Conservation (phyloP, 2,797 vertebrate genomes). For the Tiaroga cobitis region DNA sequence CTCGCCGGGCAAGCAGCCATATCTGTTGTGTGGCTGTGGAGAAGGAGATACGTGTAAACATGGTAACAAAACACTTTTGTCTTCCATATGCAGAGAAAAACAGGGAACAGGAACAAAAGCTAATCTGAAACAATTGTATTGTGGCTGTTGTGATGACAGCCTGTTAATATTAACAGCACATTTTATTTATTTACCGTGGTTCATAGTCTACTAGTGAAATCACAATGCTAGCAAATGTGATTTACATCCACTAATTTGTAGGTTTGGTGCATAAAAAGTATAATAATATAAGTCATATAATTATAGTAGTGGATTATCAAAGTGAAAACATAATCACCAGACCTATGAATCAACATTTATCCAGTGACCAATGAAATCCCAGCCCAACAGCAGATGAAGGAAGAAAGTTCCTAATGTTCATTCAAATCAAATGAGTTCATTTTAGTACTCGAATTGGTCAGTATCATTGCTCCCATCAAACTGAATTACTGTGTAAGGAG, state of each 20-base stretch:
- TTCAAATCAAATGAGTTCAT: not conserved
- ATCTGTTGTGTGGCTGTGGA: constrained; percentile 48
- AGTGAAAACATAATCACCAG: not conserved
- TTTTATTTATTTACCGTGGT: not conserved
- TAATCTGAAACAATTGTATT: constrained; percentile 15
- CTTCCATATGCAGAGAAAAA: constrained; percentile 32
- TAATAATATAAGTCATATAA: not conserved
- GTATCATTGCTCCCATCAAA: not conserved
- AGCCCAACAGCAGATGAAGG: not conserved
- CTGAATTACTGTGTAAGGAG: not conserved
- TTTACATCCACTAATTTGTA: not conserved
- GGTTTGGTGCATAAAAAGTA: not conserved
- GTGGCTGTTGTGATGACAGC: constrained; percentile 20
- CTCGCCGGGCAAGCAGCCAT: constrained; percentile 55
- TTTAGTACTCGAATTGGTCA: not conserved
- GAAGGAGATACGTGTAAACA: constrained; percentile 37
- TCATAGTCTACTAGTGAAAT: not conserved
- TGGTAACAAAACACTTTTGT: constrained; percentile 49
- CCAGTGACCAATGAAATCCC: not conserved
- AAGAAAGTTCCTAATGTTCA: not conserved
- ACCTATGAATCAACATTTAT: not conserved
- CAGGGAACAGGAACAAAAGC: constrained; percentile 22
- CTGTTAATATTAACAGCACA: not conserved
- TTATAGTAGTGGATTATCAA: not conserved
- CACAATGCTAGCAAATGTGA: not conserved